phyloP scores from a whole-genome alignment of 2,888 invertebrate species.

The Morpho helenor region DNA sequence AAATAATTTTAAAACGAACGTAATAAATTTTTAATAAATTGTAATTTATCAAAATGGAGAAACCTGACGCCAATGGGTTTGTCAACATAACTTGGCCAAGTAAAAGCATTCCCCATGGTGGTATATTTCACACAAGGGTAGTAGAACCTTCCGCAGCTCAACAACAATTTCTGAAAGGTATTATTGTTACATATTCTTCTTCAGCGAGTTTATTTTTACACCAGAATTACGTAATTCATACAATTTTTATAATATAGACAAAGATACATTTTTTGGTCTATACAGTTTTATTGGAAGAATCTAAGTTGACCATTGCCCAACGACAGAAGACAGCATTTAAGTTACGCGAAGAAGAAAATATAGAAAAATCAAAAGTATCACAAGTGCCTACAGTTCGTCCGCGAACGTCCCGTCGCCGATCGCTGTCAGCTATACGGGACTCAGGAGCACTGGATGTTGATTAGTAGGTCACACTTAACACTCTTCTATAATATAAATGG shows the following conservation, averaged over 20 bases:
- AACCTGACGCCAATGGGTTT: conserved; percentile 60
- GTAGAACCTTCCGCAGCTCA: conserved; percentile 83
- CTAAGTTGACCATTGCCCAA: conserved; percentile 80
- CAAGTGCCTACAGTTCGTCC: conserved; percentile 58
- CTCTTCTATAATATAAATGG: no score
- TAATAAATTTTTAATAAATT: no score
- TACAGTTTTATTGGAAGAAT: conserved; percentile 86
- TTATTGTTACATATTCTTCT: background rate
- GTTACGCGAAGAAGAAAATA: conserved; percentile 37
- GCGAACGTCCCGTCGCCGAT: conserved; percentile 80
- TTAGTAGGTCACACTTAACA: conserved; percentile 51
- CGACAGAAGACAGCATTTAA: conserved; percentile 48
- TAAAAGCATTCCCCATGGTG: conserved; percentile 82
- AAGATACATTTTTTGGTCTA: background rate
- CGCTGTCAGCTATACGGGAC: conserved; percentile 81
- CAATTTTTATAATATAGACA: no score
- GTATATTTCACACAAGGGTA: conserved; percentile 84
- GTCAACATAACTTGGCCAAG: conserved; percentile 82
- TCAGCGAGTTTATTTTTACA: no score
- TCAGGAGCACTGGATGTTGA: conserved; percentile 86
- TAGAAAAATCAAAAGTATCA: conserved; percentile 28
- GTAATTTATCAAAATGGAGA: conserved; percentile 45
- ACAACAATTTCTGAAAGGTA: conserved; percentile 84
- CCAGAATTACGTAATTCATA: no score
- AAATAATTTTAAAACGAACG: no score